Conservation (phyloP, 2,113 vertebrate species). For the Pseudorectes ferrugineus region DNA sequence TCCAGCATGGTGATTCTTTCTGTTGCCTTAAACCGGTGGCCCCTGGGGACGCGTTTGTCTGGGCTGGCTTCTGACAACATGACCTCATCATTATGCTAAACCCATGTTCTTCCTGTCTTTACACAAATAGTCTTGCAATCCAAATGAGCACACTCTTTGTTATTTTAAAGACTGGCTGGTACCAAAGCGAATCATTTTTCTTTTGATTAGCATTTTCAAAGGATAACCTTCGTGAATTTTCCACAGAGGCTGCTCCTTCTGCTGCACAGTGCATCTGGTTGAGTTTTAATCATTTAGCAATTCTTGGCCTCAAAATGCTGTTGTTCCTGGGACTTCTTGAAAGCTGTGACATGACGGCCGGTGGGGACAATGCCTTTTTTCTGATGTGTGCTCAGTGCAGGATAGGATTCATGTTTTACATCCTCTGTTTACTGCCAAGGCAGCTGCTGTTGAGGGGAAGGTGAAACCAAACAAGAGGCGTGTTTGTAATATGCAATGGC, state of each 20-base stretch:
- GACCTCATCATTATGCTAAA: not conserved
- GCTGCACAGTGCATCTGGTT: not conserved
- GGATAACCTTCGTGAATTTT: slow-evolving; percentile 38
- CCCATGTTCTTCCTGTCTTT: slow-evolving; percentile 38
- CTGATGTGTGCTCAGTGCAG: not conserved
- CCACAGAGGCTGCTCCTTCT: not conserved
- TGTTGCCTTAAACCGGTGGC: not conserved
- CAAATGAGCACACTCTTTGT: slow-evolving; percentile 22
- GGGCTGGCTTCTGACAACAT: not conserved
- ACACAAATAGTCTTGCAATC: not conserved
- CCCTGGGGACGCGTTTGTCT: not conserved
- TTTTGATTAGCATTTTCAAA: slow-evolving; percentile 51
- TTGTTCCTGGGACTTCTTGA: not conserved
- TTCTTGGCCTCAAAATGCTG: not conserved
- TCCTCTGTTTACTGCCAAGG: not conserved
- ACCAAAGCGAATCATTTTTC: slow-evolving; percentile 36
- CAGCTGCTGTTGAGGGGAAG: not conserved
- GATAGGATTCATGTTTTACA: not conserved
- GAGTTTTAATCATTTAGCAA: slow-evolving; percentile 32
- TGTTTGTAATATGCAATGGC: not conserved
- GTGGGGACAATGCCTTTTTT: not conserved
- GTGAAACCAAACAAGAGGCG: not conserved
- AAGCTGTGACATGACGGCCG: not conserved
- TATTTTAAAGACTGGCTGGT: slow-evolving; percentile 40
- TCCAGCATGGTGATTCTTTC: not conserved